phyloP scores from a whole-genome alignment of 2,797 vertebrate genomes.

The Aulostomus chinensis region DNA sequence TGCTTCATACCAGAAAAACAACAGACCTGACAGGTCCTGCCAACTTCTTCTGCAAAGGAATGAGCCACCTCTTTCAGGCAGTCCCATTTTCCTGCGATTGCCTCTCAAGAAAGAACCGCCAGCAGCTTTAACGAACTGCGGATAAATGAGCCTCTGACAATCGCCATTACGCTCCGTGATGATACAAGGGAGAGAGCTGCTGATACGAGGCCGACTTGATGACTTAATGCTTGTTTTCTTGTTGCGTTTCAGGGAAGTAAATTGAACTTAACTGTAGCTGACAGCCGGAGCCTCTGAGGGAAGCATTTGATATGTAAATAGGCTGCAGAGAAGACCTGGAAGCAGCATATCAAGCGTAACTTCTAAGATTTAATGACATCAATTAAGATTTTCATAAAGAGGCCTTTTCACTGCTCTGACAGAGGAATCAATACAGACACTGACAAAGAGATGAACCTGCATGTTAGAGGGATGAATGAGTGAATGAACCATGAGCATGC shows the following conservation, averaged over 20 bases:
- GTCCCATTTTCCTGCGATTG: neutral
- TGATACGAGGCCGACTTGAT: constrained; percentile 7
- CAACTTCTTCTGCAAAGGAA: too few species aligned
- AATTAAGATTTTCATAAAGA: neutral
- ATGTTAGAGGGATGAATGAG: too few species aligned
- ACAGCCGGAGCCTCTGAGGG: constrained; percentile 47
- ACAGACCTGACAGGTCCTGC: too few species aligned
- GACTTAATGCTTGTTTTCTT: constrained; percentile 44
- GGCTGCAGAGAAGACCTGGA: constrained; percentile 20
- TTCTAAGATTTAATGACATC: constrained; percentile 24
- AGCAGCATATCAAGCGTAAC: constrained; percentile 10
- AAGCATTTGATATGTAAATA: constrained; percentile 57
- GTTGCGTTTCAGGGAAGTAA: constrained; percentile 20
- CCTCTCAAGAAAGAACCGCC: neutral
- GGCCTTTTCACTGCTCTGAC: neutral
- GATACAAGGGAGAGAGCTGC: neutral
- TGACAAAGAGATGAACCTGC: too few species aligned
- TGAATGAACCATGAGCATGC: neutral
- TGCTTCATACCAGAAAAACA: constrained; percentile 25
- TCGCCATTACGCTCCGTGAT: constrained; percentile 12
- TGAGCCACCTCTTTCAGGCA: too few species aligned
- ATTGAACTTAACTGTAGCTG: constrained; percentile 45
- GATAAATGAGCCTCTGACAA: constrained; percentile 5
- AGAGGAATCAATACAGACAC: constrained; percentile 5
- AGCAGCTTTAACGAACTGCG: neutral